Evolutionary conservation across 2,113 vertebrate species (phyloP).

Genomic region (Microtus pennsylvanicus): DNA sequence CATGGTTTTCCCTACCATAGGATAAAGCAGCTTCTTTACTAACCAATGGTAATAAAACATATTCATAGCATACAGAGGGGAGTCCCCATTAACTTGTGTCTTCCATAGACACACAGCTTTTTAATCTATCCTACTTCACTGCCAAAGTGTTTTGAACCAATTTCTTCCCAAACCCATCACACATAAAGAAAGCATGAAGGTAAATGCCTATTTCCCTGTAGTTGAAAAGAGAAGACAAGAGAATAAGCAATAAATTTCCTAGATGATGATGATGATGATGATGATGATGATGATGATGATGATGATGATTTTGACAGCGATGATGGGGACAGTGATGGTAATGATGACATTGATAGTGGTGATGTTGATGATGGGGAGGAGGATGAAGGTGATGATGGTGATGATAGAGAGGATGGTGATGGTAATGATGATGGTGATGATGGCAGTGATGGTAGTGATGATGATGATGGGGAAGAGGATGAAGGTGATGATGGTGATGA

Average conservation of each 20-base stretch:
- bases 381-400: too few species aligned
- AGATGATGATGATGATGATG: background rate
- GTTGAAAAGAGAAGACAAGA: background rate
- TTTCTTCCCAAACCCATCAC: background rate
- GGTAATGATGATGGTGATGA: too few species aligned
- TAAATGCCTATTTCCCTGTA: background rate
- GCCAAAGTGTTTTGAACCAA: background rate
- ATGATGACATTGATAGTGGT: background rate
- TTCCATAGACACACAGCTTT: background rate
- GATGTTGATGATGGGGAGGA: too few species aligned
- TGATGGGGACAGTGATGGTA: background rate
- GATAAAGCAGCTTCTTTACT: too few species aligned
- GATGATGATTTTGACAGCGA: background rate
- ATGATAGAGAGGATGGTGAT: background rate
- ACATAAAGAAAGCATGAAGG: background rate
- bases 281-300: background rate
- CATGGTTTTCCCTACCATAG: too few species aligned
- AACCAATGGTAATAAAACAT: too few species aligned
- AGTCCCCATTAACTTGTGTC: background rate
- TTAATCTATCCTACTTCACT: background rate
- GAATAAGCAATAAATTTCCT: background rate
- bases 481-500: too few species aligned
- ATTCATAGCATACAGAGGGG: too few species aligned
- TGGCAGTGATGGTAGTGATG: background rate
- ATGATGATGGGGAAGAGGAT: rapidly evolving